Conservation (phyloP, 2,113 vertebrate species). For the Lasiurus cinereus region DNA sequence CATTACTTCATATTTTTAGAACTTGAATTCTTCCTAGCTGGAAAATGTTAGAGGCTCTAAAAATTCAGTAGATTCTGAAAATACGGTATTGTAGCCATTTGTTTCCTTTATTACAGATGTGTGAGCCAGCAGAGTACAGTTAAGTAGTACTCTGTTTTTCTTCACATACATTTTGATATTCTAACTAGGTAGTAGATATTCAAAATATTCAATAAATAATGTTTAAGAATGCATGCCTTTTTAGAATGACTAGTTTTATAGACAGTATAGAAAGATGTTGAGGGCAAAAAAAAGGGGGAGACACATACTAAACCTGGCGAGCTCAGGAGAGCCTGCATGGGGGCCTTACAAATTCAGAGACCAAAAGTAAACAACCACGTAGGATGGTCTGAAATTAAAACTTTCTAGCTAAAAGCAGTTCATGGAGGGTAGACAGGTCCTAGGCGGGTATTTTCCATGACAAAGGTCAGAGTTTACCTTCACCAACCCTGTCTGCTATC, state of each 20-base stretch:
- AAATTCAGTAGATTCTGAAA: slow-evolving; percentile 41
- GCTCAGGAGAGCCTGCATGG: neutral
- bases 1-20: neutral
- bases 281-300: neutral
- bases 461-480: neutral
- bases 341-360: neutral
- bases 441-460: neutral
- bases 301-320: neutral
- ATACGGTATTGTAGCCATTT: neutral
- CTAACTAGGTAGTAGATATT: neutral
- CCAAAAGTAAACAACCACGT: neutral
- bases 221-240: neutral
- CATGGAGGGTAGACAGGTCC: neutral
- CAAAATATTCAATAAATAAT: neutral
- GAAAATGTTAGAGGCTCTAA: neutral
- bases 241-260: neutral
- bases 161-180: neutral
- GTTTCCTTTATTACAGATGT: neutral
- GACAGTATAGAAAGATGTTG: neutral
- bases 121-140: neutral
- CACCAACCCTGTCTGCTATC: neutral
- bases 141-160: neutral
- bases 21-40: neutral
- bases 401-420: neutral
- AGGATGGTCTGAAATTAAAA: neutral